Conservation (phyloP, 2,797 vertebrate genomes). For the Cossypha dichroa region DNA sequence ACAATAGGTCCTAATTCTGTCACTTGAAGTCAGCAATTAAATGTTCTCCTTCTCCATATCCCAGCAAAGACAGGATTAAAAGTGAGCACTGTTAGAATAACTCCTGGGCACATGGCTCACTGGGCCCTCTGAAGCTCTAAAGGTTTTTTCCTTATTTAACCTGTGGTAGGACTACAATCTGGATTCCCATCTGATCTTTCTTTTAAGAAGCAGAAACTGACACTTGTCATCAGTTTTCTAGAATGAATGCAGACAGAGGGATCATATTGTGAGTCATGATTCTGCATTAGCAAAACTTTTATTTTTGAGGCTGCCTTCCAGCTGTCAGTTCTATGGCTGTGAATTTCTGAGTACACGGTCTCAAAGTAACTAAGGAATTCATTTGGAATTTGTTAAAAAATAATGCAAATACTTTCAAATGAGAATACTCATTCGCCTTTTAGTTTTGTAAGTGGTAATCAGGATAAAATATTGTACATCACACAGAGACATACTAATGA, state of each 20-base stretch:
- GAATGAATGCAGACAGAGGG: background rate
- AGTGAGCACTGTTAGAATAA: background rate
- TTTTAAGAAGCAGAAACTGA: background rate
- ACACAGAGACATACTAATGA: background rate
- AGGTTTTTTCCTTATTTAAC: constrained; percentile 11
- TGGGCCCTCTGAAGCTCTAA: background rate
- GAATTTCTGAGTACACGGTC: background rate
- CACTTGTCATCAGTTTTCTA: constrained; percentile 24
- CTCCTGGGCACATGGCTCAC: background rate
- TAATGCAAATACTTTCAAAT: background rate
- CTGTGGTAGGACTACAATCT: constrained; percentile 2
- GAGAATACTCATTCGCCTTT: background rate
- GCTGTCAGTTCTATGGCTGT: background rate
- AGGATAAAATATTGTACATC: background rate
- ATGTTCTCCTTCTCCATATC: background rate
- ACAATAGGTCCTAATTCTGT: background rate
- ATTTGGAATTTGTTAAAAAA: background rate
- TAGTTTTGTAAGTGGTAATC: background rate
- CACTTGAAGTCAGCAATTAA: background rate
- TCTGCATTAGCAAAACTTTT: background rate
- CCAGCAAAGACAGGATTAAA: background rate
- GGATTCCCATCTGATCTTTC: constrained; percentile 41
- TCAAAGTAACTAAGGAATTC: background rate
- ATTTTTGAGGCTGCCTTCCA: background rate
- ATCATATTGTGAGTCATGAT: constrained; percentile 30